phyloP scores from a whole-genome alignment of 2,113 vertebrate genomes.

The Suricata suricatta region DNA sequence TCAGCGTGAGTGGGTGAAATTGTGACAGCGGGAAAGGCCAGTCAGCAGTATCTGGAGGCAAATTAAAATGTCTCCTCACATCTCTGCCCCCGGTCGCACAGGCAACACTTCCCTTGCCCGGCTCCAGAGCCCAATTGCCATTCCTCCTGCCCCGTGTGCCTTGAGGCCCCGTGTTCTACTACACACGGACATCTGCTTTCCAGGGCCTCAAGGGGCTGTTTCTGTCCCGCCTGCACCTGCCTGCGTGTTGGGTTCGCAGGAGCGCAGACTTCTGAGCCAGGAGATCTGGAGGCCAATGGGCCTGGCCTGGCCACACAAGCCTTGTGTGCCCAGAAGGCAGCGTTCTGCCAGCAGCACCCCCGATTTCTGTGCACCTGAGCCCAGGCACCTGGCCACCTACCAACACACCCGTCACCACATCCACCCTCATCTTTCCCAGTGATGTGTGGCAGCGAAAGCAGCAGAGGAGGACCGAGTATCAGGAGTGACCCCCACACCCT shows the following conservation, averaged over 20 bases:
- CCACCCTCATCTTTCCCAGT: not conserved
- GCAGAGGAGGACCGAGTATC: not conserved
- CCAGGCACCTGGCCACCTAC: not conserved
- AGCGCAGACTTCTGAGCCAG: not conserved
- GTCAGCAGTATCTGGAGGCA: not conserved
- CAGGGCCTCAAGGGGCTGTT: rapidly evolving
- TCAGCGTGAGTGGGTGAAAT: not conserved
- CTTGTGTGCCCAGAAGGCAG: not conserved
- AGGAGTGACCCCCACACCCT: not conserved
- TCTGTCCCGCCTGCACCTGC: not conserved
- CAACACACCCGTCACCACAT: rapidly evolving
- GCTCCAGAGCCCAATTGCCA: not conserved
- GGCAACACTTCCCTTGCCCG: not conserved
- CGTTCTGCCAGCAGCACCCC: rapidly evolving
- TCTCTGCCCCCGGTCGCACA: not conserved
- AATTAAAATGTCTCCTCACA: not conserved
- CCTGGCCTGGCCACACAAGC: rapidly evolving
- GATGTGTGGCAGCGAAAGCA: not conserved
- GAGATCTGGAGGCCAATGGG: not conserved
- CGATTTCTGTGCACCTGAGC: not conserved
- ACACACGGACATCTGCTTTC: too few species aligned
- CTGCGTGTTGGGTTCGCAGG: not conserved
- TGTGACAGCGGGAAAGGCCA: not conserved
- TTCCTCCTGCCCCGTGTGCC: not conserved
- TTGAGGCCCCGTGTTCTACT: not conserved